Evolutionary conservation across 2,797 vertebrate species (phyloP).

Genomic region (Buphagus erythrorhynchus): DNA sequence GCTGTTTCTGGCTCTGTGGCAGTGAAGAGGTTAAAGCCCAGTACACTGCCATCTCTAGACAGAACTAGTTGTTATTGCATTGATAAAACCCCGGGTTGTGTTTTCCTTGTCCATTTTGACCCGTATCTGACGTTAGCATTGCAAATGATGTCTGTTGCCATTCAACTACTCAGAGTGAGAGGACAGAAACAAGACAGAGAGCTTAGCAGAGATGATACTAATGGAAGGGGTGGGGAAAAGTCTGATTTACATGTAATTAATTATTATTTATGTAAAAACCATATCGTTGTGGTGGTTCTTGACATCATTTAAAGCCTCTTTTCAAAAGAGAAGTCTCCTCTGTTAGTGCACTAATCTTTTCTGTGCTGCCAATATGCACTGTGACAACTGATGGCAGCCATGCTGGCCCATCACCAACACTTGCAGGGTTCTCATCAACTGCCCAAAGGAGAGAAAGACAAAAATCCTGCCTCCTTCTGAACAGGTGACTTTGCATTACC

Average conservation of each 20-base stretch:
- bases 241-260: constrained; percentile 67
- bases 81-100: constrained; percentile 56
- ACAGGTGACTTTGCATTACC: neutral
- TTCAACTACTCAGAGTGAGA: constrained; percentile 37
- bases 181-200: constrained; percentile 58
- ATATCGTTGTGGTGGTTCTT: constrained; percentile 45
- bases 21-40: constrained; percentile 59
- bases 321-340: constrained; percentile 45
- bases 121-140: constrained; percentile 67
- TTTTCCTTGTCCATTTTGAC: constrained; percentile 73
- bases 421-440: neutral
- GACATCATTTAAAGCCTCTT: constrained; percentile 56
- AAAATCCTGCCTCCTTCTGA: neutral
- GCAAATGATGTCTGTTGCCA: constrained; percentile 65
- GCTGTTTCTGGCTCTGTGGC: neutral
- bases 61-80: constrained; percentile 63
- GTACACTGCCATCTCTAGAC: constrained; percentile 30
- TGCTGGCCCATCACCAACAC: neutral
- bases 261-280: constrained; percentile 70
- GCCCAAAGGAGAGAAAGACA: neutral
- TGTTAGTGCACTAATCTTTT: neutral
- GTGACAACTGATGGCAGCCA: neutral
- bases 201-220: constrained; percentile 45
- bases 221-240: constrained; percentile 57
- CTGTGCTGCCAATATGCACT: neutral